phyloP scores from a whole-genome alignment of 2,888 invertebrate species.

The Capitulum mitella region DNA sequence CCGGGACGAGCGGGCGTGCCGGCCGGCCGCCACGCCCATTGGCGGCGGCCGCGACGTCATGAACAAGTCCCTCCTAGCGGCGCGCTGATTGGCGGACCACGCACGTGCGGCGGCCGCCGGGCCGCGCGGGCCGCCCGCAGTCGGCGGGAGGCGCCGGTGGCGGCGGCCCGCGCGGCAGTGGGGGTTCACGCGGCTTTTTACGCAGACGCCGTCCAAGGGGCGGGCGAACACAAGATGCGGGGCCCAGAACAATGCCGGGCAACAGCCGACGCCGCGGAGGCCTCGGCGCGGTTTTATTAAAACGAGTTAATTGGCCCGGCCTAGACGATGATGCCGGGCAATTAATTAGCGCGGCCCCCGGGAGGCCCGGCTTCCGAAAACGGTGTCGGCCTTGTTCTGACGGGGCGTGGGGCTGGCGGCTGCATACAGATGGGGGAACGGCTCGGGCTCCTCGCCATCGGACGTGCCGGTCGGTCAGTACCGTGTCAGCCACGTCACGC shows the following conservation, averaged over 20 bases:
- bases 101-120: neutral
- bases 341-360: neutral
- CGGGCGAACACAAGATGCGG: neutral
- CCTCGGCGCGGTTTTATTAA: neutral
- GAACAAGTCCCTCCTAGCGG: neutral
- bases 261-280: neutral
- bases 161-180: neutral
- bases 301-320: neutral
- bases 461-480: no score
- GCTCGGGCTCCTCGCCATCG: no score
- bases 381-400: neutral
- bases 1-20: slow-evolving; percentile 12
- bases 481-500: no score
- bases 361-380: neutral
- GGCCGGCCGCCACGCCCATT: neutral
- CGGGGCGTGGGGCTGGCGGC: neutral
- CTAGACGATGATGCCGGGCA: neutral
- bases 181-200: neutral
- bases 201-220: neutral
- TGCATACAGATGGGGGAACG: no score
- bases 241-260: neutral
- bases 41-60: neutral
- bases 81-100: neutral
- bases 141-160: neutral
- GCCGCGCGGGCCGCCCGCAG: neutral